phyloP scores from a whole-genome alignment of 2,113 vertebrate genomes.

The Tenebrosternarchus preto region DNA sequence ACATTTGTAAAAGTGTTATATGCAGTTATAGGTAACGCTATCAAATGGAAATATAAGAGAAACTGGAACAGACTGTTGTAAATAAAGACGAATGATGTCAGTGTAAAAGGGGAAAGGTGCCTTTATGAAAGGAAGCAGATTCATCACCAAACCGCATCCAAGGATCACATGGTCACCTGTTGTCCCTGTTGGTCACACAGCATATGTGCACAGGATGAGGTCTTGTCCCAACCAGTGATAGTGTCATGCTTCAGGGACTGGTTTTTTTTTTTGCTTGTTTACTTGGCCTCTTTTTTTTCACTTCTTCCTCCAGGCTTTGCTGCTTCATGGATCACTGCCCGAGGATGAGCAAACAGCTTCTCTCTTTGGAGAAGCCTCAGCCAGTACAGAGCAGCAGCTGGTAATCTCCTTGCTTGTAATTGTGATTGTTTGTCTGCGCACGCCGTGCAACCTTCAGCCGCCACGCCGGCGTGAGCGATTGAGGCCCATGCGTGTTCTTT shows the following conservation, averaged over 20 bases:
- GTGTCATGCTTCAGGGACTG: not conserved
- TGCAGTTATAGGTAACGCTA: not conserved
- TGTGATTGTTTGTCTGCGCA: not conserved
- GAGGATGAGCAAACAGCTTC: constrained; percentile 90
- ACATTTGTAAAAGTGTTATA: not conserved
- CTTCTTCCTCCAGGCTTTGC: constrained; percentile 77
- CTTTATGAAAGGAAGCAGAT: constrained; percentile 24
- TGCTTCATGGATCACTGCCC: constrained; percentile 90
- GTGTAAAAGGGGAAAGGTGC: not conserved
- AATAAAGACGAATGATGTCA: not conserved
- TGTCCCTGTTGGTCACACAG: constrained; percentile 8
- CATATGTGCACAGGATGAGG: constrained; percentile 28
- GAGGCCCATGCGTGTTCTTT: constrained; percentile 46
- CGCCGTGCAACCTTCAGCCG: not conserved
- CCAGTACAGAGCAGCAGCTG: constrained; percentile 88
- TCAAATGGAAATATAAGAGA: not conserved
- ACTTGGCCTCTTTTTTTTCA: not conserved
- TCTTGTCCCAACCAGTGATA: not conserved
- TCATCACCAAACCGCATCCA: not conserved
- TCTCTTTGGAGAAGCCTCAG: constrained; percentile 80
- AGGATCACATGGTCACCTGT: constrained; percentile 17
- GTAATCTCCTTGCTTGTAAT: constrained; percentile 71
- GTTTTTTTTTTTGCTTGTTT: too few relatives aligned
- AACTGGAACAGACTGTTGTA: not conserved
- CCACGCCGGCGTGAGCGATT: not conserved